phyloP scores from a whole-genome alignment of 1,140 invertebrate genomes.

The Fopius arisanus region DNA sequence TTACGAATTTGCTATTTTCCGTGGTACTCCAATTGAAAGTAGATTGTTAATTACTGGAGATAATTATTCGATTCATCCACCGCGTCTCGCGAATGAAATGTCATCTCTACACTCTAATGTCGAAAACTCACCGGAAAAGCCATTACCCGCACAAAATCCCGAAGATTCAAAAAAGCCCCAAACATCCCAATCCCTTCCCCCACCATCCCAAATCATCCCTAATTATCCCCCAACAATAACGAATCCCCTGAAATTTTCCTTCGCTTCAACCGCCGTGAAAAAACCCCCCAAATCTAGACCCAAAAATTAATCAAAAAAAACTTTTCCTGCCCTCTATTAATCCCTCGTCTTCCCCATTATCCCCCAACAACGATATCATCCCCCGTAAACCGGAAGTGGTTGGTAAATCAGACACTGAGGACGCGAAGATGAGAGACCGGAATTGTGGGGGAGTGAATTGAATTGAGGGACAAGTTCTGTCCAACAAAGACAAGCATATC shows the following conservation, averaged over 20 bases:
- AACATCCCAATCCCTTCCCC: no score
- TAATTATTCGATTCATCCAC: conserved; percentile 55
- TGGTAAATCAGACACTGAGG: conserved; percentile 9
- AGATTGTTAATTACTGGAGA: conserved; percentile 64
- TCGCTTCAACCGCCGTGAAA: no score
- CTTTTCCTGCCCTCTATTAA: background rate
- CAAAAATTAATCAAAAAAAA: background rate
- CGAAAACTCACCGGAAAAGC: no score
- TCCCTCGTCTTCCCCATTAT: background rate
- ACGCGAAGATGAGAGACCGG: conserved; percentile 35
- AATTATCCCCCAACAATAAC: no score
- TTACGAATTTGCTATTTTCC: conserved; percentile 67
- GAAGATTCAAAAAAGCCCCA: no score
- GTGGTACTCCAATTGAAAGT: conserved; percentile 60
- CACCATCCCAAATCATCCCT: no score
- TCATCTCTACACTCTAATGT: no score
- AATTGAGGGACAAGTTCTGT: conserved; percentile 17
- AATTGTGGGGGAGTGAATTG: conserved; percentile 37
- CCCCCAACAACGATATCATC: conserved; percentile 2
- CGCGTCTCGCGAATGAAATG: background rate
- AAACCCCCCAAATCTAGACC: no score
- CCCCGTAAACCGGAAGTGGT: conserved; percentile 19
- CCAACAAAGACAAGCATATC: background rate
- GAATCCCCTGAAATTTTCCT: no score
- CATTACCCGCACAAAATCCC: no score